Evolutionary conservation across 2,888 invertebrate genomes (phyloP).

Genomic region (Brachycybe producta): DNA sequence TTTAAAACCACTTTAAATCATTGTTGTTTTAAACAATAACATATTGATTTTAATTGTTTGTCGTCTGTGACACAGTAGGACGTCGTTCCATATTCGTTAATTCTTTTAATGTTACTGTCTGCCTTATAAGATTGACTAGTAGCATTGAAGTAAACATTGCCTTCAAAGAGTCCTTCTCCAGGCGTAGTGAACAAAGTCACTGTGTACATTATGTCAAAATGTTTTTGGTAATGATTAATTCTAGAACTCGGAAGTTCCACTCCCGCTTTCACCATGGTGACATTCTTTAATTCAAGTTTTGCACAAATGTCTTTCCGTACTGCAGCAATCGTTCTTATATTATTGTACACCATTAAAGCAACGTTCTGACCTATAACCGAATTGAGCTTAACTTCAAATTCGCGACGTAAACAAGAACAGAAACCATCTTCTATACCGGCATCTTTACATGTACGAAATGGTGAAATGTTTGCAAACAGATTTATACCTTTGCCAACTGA

Average conservation of each 20-base stretch:
- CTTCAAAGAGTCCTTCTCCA: conserved; percentile 62
- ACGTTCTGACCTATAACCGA: not conserved
- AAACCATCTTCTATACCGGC: conserved; percentile 71
- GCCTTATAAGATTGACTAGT: conserved; percentile 36
- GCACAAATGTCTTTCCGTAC: conserved; percentile 48
- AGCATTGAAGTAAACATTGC: conserved; percentile 50
- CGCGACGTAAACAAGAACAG: conserved; percentile 70
- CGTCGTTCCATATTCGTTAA: conserved; percentile 32
- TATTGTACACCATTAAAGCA: conserved; percentile 43
- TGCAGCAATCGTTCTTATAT: conserved; percentile 45
- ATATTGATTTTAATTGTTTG: conserved; percentile 2
- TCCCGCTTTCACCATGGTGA: conserved; percentile 52
- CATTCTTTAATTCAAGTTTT: conserved; percentile 44
- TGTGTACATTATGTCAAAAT: conserved; percentile 46
- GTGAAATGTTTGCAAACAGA: conserved; percentile 58
- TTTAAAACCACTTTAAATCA: too few relatives aligned
- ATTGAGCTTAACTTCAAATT: conserved; percentile 17
- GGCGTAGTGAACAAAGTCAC: conserved; percentile 51
- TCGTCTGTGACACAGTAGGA: not conserved
- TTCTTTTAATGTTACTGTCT: conserved; percentile 47
- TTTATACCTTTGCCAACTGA: conserved; percentile 63
- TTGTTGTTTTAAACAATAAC: too few relatives aligned
- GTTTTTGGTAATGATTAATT: too few relatives aligned
- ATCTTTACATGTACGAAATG: conserved; percentile 55
- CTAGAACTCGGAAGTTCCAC: too few relatives aligned